Evolutionary conservation across 2,797 vertebrate species (phyloP), one percentile per base, ranked within the genome.

Genomic region (Pipistrellus kuhlii): DNA sequence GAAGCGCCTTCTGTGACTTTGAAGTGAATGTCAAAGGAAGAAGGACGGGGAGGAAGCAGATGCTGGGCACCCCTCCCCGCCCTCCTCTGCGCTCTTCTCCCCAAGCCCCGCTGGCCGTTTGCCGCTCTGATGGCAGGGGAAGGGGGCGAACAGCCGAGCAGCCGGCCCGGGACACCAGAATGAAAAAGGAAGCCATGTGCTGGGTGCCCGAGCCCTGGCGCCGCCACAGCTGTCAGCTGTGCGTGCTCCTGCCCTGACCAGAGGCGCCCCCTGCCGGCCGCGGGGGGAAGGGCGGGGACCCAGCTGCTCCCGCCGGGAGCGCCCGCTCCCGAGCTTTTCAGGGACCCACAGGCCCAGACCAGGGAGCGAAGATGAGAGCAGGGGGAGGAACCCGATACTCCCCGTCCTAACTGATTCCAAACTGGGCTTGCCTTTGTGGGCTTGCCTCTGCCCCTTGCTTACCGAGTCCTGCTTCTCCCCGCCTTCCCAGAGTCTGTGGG

Each of bases 211-310:
- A 88, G 57, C 25, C 68, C 51, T 18, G 92, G 93, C 9, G 80
- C 86, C 83, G 27, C 75, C 75, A 30, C 96, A 97, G 95, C 97
- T 96, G 94, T 76, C 96, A 90, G 91, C 75, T 87, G 81, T 92
- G 21, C 25, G 80, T 91, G 38, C 77, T 64, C 48, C 11, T 7
- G 73, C 62, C 68, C 32, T 27, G 88, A 55, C 53, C 81, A 71
- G 90, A 87, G 94, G 83, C 15, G 18, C 94, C 91, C 75, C 38
- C 38, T 41, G 38, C 68, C 15, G 76, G 85, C 20, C 55, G 15
- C 30, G 69, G 75, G 69, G 85, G 82, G 78, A 93, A 93, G 89
- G 88, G 87, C n/a, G 5, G 85, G 59, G 30, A 35, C 55, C 30
- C 89, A 95, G 96, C 93, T 95, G 94, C 72, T 94, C 72, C 73